Conservation (phyloP, 2,888 invertebrate genomes). For the Mesochorus sp. region DNA sequence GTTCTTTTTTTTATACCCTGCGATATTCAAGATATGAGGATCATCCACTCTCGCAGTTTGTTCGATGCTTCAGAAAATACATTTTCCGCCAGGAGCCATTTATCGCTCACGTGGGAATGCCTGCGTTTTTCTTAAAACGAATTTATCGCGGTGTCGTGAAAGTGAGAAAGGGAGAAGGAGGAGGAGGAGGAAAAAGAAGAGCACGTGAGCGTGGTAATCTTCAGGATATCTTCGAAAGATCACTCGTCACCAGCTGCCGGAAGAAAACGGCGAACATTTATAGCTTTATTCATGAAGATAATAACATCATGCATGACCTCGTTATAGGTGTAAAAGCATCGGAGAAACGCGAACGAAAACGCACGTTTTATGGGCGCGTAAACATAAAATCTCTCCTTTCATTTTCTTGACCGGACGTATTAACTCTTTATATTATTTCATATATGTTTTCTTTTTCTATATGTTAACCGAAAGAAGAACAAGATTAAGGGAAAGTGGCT, state of each 20-base stretch:
- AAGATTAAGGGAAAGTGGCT: too few species aligned
- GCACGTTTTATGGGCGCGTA: background rate
- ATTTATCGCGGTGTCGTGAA: slow-evolving; percentile 1
- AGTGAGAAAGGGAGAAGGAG: too few species aligned
- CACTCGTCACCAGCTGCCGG: slow-evolving; percentile 2
- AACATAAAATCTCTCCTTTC: background rate
- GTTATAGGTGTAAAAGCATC: background rate
- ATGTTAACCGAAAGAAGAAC: too few species aligned
- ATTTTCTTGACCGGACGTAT: background rate
- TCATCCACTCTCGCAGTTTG: slow-evolving; percentile 7
- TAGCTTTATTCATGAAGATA: slow-evolving; percentile 39
- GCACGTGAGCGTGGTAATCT: background rate
- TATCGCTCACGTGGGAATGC: background rate
- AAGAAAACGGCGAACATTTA: slow-evolving; percentile 2
- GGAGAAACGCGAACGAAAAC: background rate
- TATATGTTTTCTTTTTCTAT: too few species aligned
- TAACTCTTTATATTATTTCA: slow-evolving; percentile 18
- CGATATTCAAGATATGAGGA: slow-evolving; percentile 21
- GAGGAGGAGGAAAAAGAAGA: too few species aligned
- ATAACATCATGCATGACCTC: slow-evolving; percentile 22
- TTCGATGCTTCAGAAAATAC: slow-evolving; percentile 15
- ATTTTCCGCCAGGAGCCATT: slow-evolving; percentile 21
- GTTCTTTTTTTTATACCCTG: background rate
- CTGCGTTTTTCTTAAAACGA: background rate
- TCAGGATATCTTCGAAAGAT: background rate